Evolutionary conservation across 2,113 vertebrate species (phyloP).

Genomic region (Lagopus leucura): DNA sequence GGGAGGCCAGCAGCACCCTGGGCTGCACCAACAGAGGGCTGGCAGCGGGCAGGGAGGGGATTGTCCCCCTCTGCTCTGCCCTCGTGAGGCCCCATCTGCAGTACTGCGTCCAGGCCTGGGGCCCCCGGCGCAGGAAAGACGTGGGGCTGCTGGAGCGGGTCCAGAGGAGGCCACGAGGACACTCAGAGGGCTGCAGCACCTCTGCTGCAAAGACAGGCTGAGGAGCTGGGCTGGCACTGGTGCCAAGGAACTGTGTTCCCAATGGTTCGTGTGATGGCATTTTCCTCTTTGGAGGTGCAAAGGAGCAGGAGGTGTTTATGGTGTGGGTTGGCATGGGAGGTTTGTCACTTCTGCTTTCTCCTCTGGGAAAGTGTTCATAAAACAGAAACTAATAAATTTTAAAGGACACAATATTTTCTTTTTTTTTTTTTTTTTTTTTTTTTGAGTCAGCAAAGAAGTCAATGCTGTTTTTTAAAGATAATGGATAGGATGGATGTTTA

Average conservation of each 20-base stretch:
- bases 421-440: not conserved
- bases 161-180: too few species aligned
- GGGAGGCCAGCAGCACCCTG: too few species aligned
- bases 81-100: too few species aligned
- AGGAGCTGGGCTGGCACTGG: not conserved
- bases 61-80: too few species aligned
- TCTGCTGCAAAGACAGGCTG: too few species aligned
- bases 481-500: not conserved
- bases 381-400: slow-evolving; percentile 4
- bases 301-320: not conserved
- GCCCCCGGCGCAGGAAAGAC: too few species aligned
- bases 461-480: not conserved
- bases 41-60: too few species aligned
- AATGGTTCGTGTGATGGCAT: not conserved
- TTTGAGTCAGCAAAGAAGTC: not conserved
- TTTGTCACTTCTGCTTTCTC: slow-evolving; percentile 43
- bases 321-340: not conserved
- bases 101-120: too few species aligned
- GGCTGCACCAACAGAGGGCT: too few species aligned
- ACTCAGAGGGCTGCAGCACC: too few species aligned
- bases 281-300: slow-evolving; percentile 13
- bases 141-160: too few species aligned
- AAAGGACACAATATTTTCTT: not conserved
- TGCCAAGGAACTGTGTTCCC: not conserved
- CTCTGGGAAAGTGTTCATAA: slow-evolving; percentile 26